Conservation (phyloP, 2,797 vertebrate genomes). For the Urophycis tenuis region DNA sequence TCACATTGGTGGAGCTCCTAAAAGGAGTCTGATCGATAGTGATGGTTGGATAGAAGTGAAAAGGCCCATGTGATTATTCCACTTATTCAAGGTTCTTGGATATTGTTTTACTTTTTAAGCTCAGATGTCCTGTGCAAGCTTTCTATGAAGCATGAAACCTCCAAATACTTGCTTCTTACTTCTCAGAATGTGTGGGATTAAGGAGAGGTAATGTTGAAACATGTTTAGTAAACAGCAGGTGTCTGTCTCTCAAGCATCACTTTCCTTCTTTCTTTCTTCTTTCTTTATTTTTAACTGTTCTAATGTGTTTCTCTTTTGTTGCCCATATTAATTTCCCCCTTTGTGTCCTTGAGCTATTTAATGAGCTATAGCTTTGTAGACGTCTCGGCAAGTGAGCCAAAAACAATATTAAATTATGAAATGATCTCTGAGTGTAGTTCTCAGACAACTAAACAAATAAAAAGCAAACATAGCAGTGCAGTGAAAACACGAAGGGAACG, state of each 20-base stretch:
- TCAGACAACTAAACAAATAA: neutral
- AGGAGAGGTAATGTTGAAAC: neutral
- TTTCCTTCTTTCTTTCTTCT: no score
- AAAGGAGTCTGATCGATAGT: no score
- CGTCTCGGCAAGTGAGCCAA: neutral
- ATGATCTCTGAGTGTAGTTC: no score
- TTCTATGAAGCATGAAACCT: neutral
- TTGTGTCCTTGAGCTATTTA: constrained; percentile 1
- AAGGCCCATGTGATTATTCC: neutral
- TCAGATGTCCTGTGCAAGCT: neutral
- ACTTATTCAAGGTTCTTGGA: neutral
- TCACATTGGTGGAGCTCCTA: no score
- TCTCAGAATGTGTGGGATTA: neutral
- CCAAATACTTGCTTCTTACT: neutral
- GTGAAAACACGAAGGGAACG: neutral
- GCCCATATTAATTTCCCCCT: neutral
- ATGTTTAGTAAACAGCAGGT: neutral
- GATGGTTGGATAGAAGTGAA: neutral
- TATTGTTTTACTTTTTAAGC: neutral
- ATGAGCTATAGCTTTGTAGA: neutral
- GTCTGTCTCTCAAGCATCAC: no score
- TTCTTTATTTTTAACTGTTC: neutral
- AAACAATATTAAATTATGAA: neutral
- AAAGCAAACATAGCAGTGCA: neutral
- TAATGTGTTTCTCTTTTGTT: neutral